Evolutionary conservation across 2,113 vertebrate genomes (phyloP).

Genomic region (Indicator maculatus): DNA sequence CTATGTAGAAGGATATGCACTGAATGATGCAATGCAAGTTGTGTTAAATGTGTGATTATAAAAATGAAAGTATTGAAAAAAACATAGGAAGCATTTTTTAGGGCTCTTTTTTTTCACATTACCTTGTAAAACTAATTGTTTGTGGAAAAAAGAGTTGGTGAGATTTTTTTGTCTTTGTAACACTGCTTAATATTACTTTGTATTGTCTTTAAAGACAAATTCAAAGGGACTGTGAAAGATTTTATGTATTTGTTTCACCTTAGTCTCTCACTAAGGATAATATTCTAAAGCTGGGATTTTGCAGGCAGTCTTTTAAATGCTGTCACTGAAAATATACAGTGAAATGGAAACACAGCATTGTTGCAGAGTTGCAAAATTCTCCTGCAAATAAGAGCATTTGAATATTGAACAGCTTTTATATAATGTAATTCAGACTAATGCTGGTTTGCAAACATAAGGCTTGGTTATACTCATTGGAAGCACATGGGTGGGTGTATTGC

Average conservation of each 20-base stretch:
- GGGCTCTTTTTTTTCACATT: background rate
- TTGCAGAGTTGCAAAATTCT: background rate
- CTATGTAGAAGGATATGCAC: background rate
- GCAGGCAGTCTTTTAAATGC: background rate
- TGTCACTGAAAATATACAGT: background rate
- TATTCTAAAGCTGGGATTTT: slow-evolving; percentile 1
- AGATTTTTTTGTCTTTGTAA: background rate
- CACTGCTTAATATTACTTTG: background rate
- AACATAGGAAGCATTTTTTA: background rate
- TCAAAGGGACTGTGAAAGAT: background rate
- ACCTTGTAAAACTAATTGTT: slow-evolving; percentile 20
- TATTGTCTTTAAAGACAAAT: background rate
- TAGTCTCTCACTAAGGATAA: background rate
- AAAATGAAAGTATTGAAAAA: background rate
- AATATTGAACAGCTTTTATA: slow-evolving; percentile 11
- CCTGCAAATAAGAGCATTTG: slow-evolving; percentile 16
- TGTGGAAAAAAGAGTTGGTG: background rate
- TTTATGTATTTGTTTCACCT: background rate
- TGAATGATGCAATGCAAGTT: background rate
- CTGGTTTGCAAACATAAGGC: slow-evolving; percentile 31
- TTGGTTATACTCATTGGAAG: background rate
- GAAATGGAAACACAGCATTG: background rate
- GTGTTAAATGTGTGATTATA: background rate
- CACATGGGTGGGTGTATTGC: background rate
- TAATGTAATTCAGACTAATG: slow-evolving; percentile 34